Evolutionary conservation across 2,113 vertebrate genomes (phyloP).

Genomic region (Pollimyrus isidori): DNA sequence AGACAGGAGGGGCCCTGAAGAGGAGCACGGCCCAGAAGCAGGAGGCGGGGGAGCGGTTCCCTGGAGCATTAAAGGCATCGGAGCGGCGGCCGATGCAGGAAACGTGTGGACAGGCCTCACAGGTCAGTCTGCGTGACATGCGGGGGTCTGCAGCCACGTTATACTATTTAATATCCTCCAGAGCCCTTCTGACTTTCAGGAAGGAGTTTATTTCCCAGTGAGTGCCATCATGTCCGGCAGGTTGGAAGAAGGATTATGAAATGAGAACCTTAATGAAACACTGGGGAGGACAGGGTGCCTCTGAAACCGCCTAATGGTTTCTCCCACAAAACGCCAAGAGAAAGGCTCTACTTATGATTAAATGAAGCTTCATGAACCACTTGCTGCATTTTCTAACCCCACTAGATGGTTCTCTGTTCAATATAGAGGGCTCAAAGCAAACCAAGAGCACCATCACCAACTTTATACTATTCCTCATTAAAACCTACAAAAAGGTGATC

Average conservation of each 20-base stretch:
- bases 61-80: not conserved
- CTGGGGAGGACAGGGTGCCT: not conserved
- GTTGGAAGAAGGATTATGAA: not conserved
- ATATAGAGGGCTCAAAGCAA: not conserved
- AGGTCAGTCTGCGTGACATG: not conserved
- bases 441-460: not conserved
- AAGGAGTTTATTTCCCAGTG: not conserved
- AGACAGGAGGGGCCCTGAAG: not conserved
- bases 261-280: not conserved
- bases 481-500: not conserved
- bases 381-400: not conserved
- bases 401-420: not conserved
- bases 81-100: not conserved
- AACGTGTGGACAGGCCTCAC: not conserved
- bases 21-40: not conserved
- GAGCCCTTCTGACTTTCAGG: not conserved
- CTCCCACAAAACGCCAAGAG: not conserved
- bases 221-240: not conserved
- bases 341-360: not conserved
- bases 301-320: slow-evolving; percentile 11
- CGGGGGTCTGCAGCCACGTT: not conserved
- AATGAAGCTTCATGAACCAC: not conserved
- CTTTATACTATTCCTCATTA: not conserved
- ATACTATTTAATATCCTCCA: not conserved
- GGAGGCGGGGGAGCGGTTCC: not conserved